Evolutionary conservation across 92 coral and sea anemone species (phyloP).

Genomic region (Bergia puertoricense): DNA sequence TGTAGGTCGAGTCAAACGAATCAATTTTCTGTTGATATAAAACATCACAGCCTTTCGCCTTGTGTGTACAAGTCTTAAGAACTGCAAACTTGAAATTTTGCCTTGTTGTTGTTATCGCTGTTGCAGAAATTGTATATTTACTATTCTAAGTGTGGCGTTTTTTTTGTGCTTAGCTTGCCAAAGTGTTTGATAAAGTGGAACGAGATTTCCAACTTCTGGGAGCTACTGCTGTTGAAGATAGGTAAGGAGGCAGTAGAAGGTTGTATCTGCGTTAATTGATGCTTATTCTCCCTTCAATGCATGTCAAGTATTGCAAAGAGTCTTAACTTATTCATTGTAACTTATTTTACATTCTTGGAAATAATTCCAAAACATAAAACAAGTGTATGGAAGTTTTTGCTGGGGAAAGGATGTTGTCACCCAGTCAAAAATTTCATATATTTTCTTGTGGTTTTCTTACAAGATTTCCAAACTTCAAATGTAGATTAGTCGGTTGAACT

Average conservation of each 20-base stretch:
- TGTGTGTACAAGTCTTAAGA: not conserved
- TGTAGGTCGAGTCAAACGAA: not conserved
- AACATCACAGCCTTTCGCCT: not conserved
- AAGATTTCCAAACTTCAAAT: no score
- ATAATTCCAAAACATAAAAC: no score
- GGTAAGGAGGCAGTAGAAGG: conserved; percentile 49
- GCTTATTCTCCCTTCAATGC: not conserved
- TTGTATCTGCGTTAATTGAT: not conserved
- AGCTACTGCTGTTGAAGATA: conserved; percentile 98
- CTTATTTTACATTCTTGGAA: not conserved
- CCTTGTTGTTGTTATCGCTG: no score
- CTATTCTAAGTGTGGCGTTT: not conserved
- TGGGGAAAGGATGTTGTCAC: no score
- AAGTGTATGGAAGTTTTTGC: no score
- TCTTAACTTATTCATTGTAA: not conserved
- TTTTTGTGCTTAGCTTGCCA: conserved; percentile 69
- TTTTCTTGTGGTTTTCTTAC: no score
- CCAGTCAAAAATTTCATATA: no score
- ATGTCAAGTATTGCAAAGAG: not conserved
- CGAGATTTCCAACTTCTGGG: conserved; percentile 79
- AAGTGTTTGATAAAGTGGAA: conserved; percentile 92
- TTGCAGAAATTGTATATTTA: no score
- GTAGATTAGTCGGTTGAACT: no score
- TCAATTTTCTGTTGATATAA: not conserved
- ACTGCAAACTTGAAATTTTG: no score